A percentile compares a stretch with the other conserved stretches of the same genome.
These are phyloP conservation scores for Naja naja DNA, from an alignment of 2,113 vertebrate genomes.

Conservation along the genomic window DNA sequence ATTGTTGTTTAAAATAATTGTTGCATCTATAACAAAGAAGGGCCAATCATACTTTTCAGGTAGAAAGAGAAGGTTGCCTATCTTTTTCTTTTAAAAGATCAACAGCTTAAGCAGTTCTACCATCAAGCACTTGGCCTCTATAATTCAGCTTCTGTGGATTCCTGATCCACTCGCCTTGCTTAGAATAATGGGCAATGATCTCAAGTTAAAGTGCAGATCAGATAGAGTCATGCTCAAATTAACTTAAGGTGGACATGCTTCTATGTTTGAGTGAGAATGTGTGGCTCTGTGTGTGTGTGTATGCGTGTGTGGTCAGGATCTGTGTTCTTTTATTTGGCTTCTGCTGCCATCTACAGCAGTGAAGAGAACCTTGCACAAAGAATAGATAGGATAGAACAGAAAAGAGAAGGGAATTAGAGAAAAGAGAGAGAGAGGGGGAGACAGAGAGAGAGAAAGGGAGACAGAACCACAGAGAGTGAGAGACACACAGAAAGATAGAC, in stretches of 20 bases:
- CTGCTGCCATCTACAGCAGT: slow-evolving; percentile 77
- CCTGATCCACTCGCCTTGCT: slow-evolving; percentile 13
- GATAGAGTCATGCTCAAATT: neutral
- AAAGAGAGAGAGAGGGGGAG: neutral
- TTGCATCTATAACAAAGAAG: neutral
- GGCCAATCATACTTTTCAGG: neutral
- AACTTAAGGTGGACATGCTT: neutral
- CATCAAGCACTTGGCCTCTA: slow-evolving; percentile 38
- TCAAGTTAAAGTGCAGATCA: slow-evolving; percentile 21
- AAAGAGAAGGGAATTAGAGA: neutral
- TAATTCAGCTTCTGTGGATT: slow-evolving; percentile 38
- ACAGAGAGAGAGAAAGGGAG: neutral
- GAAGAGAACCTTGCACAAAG: slow-evolving; percentile 42
- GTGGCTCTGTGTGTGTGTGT: neutral
- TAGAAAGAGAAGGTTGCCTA: neutral
- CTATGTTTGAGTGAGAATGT: neutral
- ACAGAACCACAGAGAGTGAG: neutral
- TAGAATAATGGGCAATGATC: slow-evolving; percentile 25
- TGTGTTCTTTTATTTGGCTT: slow-evolving; percentile 58
- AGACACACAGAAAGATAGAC: too few species aligned
- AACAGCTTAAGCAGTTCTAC: neutral
- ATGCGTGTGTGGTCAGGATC: neutral
- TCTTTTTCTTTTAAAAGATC: neutral
- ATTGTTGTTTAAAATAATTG: neutral
- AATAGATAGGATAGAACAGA: slow-evolving; percentile 8